phyloP scores from a whole-genome alignment of 2,113 vertebrate genomes.

The Chaetura pelagica region DNA sequence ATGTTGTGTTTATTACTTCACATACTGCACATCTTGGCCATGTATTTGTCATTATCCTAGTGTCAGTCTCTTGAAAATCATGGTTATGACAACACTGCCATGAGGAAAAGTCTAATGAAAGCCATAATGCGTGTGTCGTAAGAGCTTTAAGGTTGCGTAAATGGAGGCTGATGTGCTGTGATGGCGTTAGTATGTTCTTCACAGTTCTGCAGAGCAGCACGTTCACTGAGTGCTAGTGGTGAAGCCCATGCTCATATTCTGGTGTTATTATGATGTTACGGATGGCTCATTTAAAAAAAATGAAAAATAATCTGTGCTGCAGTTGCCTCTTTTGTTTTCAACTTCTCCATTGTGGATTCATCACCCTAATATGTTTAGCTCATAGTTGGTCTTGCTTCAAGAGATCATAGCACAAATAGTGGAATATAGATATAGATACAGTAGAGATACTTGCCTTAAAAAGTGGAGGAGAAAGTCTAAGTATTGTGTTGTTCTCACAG shows the following conservation, averaged over 20 bases:
- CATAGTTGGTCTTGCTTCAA: background rate
- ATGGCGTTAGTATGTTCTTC: background rate
- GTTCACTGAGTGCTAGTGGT: background rate
- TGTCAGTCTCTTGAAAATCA: background rate
- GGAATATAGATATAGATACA: background rate
- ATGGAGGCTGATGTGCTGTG: background rate
- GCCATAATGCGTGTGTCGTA: rapidly evolving
- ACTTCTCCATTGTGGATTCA: background rate
- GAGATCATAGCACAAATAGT: background rate
- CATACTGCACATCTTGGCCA: background rate
- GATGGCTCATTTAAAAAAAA: background rate
- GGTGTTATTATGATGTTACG: background rate
- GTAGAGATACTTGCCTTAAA: background rate
- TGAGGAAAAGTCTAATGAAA: background rate
- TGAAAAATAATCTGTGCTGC: background rate
- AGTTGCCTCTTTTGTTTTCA: background rate
- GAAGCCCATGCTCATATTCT: background rate
- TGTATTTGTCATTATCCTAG: background rate
- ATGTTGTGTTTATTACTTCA: background rate
- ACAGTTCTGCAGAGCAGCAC: background rate
- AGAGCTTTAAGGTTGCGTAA: background rate
- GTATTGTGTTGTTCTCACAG: background rate
- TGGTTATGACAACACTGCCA: background rate
- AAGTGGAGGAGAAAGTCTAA: background rate
- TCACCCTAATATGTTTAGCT: background rate